Base-by-base conservation (phyloP, 2,797 vertebrate species). In the Notolabrus celidotus region DNA sequence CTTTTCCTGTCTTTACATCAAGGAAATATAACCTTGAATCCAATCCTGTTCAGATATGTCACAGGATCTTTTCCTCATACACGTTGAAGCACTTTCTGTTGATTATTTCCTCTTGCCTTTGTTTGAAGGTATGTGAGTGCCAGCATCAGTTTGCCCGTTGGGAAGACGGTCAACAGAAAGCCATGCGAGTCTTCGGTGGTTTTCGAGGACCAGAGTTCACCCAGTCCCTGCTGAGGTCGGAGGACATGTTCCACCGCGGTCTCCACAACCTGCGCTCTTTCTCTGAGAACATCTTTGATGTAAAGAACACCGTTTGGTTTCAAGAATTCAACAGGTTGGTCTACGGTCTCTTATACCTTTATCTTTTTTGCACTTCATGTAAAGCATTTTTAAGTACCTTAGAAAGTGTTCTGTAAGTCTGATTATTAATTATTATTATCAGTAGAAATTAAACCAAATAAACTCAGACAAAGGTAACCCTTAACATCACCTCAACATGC, bases 121-220 rank as follows among this genome's bases (percentile, higher is more conserved):
- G 53, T 12, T 61, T 66, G 12, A 36, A 97, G 97, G 93, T 98
- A 34, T 97, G 97, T 55, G 91, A 96, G 34, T 96, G 94, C 86
- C 96, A 97, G 89, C 87, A 95, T 71, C 95, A 96, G 77, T 97
- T 97, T 88, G 95, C 93, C 27, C 95, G 96, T n/a, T 94, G 94
- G 88, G 92, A 94, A 55, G 95, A 97, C 14, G 95, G 95, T 53
- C 73, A 89, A 60, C 95, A 95, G 86, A 92, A 90, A 2, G 86
- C 91, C 0, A 74, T 95, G 75, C 96, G 95, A 1, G 92, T 91
- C 89, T 96, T 97, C 75, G 84, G 88, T 0, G 94, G 95, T 0
- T 86, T 77, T 38, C 88, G 91, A 31, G 96, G 93, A 0, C 92
- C 93, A 3, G 93, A 95, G 78, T 88, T 96, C 69, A 89, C 88